Conservation (phyloP, 92 coral and sea anemone genomes). For the Epizoanthus scotinus region DNA sequence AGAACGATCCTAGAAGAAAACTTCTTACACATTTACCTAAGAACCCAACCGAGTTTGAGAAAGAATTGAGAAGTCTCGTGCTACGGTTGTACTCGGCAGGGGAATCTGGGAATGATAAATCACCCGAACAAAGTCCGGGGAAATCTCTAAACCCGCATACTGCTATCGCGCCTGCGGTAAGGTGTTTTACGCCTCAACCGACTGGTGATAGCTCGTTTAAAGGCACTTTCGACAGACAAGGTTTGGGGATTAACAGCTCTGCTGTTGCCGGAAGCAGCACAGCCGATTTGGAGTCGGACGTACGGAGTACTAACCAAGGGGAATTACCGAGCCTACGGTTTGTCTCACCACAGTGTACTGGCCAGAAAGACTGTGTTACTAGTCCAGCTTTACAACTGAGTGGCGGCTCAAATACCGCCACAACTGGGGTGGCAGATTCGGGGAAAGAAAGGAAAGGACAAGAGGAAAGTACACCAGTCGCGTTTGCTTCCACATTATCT, state of each 20-base stretch:
- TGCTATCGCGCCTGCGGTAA: background rate
- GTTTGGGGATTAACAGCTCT: background rate
- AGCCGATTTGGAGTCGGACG: background rate
- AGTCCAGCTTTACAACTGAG: background rate
- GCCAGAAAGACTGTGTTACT: background rate
- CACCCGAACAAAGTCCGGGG: background rate
- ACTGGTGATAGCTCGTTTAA: background rate
- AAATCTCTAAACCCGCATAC: background rate
- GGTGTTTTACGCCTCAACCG: background rate
- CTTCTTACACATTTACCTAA: conserved; percentile 61
- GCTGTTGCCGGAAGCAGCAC: background rate
- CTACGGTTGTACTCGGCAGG: conserved; percentile 74
- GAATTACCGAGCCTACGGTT: background rate
- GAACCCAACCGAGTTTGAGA: conserved; percentile 77
- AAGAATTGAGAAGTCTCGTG: conserved; percentile 65
- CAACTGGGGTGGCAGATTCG: background rate
- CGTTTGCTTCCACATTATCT: background rate
- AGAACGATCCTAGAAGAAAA: conserved; percentile 48
- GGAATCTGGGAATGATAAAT: conserved; percentile 14
- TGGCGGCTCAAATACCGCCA: background rate
- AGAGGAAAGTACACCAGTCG: background rate
- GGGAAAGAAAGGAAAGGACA: background rate
- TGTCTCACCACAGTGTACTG: conserved; percentile 2
- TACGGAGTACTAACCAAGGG: background rate
- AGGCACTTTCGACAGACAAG: background rate